phyloP scores from a whole-genome alignment of 2,888 invertebrate genomes.

The Eristalis intricaria region DNA sequence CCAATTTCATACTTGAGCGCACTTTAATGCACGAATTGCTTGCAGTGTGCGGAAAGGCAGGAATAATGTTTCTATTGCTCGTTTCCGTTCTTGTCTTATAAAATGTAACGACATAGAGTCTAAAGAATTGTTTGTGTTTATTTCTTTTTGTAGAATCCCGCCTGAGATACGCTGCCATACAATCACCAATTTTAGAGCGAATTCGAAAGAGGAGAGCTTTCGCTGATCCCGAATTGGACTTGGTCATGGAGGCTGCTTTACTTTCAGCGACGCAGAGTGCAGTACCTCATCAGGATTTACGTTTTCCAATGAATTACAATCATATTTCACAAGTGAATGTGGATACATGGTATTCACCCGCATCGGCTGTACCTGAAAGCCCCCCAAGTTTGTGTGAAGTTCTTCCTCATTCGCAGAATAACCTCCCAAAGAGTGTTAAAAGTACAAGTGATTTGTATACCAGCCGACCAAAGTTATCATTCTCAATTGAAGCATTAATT shows the following conservation, averaged over 20 bases:
- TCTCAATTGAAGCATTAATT: slow-evolving; percentile 87
- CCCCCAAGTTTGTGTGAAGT: slow-evolving; percentile 36
- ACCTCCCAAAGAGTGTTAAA: background rate
- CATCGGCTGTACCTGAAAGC: background rate
- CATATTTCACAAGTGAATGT: background rate
- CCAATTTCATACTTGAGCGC: slow-evolving; percentile 64
- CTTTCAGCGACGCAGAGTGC: slow-evolving; percentile 72
- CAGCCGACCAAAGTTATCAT: slow-evolving; percentile 76
- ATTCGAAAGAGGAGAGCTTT: slow-evolving; percentile 82
- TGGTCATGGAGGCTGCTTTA: slow-evolving; percentile 78
- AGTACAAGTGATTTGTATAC: slow-evolving; percentile 1
- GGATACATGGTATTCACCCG: background rate
- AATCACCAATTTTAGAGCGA: slow-evolving; percentile 79
- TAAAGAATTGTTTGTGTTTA: background rate
- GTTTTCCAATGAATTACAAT: slow-evolving; percentile 17
- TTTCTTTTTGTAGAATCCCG: slow-evolving; percentile 77
- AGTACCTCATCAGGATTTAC: slow-evolving; percentile 25
- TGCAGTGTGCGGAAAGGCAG: slow-evolving; percentile 36
- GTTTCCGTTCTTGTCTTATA: background rate
- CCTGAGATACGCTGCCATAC: slow-evolving; percentile 78
- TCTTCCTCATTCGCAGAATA: slow-evolving; percentile 47
- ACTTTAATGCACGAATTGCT: slow-evolving; percentile 1
- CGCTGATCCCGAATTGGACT: slow-evolving; percentile 82
- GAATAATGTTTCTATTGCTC: slow-evolving; percentile 31
- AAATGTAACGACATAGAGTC: background rate